Evolutionary conservation across 2,888 invertebrate species (phyloP), one percentile per base, ranked within the genome.

Genomic region (Odontomyia ornata): DNA sequence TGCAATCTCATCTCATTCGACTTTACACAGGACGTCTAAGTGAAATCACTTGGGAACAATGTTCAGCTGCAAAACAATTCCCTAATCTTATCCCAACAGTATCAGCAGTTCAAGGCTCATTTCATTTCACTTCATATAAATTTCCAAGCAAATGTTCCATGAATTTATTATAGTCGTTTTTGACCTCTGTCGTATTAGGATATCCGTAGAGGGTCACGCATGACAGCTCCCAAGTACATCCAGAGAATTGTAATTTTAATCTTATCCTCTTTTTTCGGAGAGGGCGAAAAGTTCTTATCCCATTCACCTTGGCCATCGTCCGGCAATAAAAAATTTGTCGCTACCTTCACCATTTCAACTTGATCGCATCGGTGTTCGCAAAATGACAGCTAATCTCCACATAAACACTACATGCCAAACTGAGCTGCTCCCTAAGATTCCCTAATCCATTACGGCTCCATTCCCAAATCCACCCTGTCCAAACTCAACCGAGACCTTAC

Each of bases 71-170:
- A 52, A 52, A 52, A 18, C 18, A 52, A 52, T 52, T 52, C 52
- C 15, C 15, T 15, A 65, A 65, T 36, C 36, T 36, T 65, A 36
- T 36, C 65, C 21, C 28, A 9, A 5, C 36, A 36, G 9, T 36
- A 36, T 36, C 36, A 36, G 18, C 18, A 36, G 36, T 65, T 65
- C 36, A 65, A n/a, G 65, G 36, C 36, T 21, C 65, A 65, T 65
- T 65, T 65, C 65, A 65, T 36, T 62, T 62, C 62, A 62, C 27
- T 65, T 65, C 65, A 65, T 65, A 30, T 65, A 65, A 65, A 65
- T 65, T 65, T 65, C 65, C 7, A 18, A 36, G n/a, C 21, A 65
- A 65, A 65, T 65, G 36, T 36, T 36, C 36, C 65, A 36, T 65
- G 65, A 65, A 65, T 65, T 65, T 36, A 65, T 65, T 36, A 28